Evolutionary conservation across 2,113 vertebrate species (phyloP).

Genomic region (Antigone vipio): DNA sequence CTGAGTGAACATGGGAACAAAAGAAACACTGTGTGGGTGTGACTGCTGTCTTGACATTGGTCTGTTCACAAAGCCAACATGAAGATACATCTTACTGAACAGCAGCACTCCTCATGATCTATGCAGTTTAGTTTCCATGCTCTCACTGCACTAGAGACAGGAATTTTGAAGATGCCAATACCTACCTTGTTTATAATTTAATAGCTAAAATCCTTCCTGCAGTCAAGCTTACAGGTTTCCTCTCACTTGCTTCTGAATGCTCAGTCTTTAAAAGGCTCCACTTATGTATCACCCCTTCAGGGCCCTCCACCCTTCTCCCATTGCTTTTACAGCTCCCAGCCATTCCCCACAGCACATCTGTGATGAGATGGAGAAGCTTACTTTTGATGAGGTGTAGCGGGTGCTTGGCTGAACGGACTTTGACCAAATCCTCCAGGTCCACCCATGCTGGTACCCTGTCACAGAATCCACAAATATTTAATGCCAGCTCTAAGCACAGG

Average conservation of each 20-base stretch:
- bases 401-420: conserved; percentile 91
- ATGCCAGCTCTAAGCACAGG: not conserved
- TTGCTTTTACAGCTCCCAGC: not conserved
- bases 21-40: not conserved
- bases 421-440: conserved; percentile 88
- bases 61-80: not conserved
- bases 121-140: not conserved
- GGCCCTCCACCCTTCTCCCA: not conserved
- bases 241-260: not conserved
- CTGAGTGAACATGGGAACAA: not conserved
- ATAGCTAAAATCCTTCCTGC: not conserved
- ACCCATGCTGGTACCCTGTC: conserved; percentile 86
- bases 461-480: conserved; percentile 44
- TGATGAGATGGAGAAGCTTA: conserved; percentile 63
- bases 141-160: not conserved
- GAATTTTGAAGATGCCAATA: not conserved
- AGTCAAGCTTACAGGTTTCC: not conserved
- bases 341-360: not conserved
- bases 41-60: not conserved
- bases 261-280: not conserved
- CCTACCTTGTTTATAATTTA: not conserved
- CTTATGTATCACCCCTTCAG: not conserved
- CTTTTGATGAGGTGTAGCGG: conserved; percentile 92
- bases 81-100: not conserved
- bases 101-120: not conserved